Conservation (phyloP, 35 echinoderm and acorn worm genomes). For the Strongylocentrotus purpuratus region DNA sequence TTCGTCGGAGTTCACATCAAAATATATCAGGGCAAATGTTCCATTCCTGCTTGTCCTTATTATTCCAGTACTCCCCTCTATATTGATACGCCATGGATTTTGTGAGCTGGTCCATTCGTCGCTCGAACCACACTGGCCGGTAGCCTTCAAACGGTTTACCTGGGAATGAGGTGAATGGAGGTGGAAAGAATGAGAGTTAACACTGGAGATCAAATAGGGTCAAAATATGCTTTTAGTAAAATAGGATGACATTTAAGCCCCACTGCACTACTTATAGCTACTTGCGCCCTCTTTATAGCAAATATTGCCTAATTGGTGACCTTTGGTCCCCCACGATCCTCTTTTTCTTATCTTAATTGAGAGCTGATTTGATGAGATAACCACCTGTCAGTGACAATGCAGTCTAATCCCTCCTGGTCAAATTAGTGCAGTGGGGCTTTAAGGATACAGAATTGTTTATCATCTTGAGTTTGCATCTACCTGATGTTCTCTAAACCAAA, state of each 20-base stretch:
- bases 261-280: too few relatives aligned
- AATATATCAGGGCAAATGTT: slow-evolving; percentile 85
- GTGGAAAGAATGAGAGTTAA: slow-evolving; percentile 6
- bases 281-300: too few relatives aligned
- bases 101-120: slow-evolving; percentile 83
- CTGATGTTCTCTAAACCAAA: too few relatives aligned
- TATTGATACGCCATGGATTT: slow-evolving; percentile 83
- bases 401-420: too few relatives aligned
- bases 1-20: slow-evolving; percentile 36
- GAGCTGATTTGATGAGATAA: too few relatives aligned
- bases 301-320: too few relatives aligned
- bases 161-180: slow-evolving; percentile 39
- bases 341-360: too few relatives aligned
- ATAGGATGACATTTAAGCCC: background rate
- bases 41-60: slow-evolving; percentile 88
- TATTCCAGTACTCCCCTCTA: slow-evolving; percentile 76
- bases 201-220: background rate
- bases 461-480: too few relatives aligned
- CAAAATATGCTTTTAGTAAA: slow-evolving; percentile 4
- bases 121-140: slow-evolving; percentile 94
- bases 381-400: too few relatives aligned
- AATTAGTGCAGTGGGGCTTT: too few relatives aligned
- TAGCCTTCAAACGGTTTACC: slow-evolving; percentile 80
- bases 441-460: background rate
- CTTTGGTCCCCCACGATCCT: too few relatives aligned